A percentile compares a stretch with the other conserved stretches of the same genome.
These are phyloP conservation scores for Acipenser transmontanus DNA, from an alignment of 2,797 vertebrate genomes.

Conservation along the genomic window DNA sequence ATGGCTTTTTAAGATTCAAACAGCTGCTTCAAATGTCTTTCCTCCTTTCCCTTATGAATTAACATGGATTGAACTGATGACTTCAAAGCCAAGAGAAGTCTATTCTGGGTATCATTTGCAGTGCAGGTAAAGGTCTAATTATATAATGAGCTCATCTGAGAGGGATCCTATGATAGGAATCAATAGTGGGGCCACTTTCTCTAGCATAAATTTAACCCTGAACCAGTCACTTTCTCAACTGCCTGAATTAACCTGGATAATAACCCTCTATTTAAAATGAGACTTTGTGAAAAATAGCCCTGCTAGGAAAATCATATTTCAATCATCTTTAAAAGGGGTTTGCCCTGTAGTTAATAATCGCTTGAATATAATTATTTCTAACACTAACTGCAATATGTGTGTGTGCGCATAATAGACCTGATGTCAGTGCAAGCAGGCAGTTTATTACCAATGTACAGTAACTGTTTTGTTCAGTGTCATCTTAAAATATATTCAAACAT, in stretches of 20 bases:
- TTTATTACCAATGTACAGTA: no score
- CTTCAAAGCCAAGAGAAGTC: constrained; percentile 37
- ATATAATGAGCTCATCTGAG: constrained; percentile 53
- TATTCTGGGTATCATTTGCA: constrained; percentile 48
- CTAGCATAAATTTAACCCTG: constrained; percentile 58
- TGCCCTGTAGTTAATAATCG: no score
- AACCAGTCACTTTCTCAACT: constrained; percentile 38
- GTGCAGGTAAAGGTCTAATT: constrained; percentile 47
- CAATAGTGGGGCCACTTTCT: constrained; percentile 51
- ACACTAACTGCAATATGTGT: no score
- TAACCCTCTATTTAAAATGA: not conserved
- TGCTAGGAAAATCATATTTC: not conserved
- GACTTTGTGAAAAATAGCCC: not conserved
- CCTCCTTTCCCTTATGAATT: constrained; percentile 26
- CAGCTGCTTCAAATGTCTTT: constrained; percentile 14
- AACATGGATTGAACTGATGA: constrained; percentile 32
- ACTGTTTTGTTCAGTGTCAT: no score
- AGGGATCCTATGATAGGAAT: constrained; percentile 48
- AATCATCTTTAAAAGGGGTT: no score
- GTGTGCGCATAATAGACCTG: no score
- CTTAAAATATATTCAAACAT: no score
- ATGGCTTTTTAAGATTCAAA: constrained; percentile 2
- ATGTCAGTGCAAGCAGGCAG: no score
- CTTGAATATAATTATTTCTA: no score
- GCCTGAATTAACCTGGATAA: constrained; percentile 48